Evolutionary conservation across 2,797 vertebrate genomes (phyloP).

Genomic region (Pseudochirops corinnae): DNA sequence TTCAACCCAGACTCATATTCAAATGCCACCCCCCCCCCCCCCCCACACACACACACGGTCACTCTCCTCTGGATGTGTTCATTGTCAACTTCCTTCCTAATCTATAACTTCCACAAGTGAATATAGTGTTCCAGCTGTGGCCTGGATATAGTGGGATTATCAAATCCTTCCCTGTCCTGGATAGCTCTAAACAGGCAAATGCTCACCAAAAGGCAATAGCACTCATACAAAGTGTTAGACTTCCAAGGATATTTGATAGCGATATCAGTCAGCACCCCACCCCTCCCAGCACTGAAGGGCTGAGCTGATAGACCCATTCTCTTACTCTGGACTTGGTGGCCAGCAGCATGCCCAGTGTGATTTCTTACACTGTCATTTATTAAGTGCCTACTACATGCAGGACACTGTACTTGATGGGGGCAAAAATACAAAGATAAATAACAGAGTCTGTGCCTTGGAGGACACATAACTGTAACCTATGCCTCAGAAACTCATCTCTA

Average conservation of each 20-base stretch:
- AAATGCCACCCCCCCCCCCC: not conserved
- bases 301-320: not conserved
- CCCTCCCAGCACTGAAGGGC: not conserved
- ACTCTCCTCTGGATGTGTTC: not conserved
- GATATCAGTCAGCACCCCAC: not conserved
- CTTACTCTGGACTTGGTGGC: not conserved
- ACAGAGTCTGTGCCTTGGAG: not conserved
- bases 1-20: not conserved
- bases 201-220: not conserved
- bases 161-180: not conserved
- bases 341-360: not conserved
- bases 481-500: not conserved
- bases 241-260: not conserved
- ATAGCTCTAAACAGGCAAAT: not conserved
- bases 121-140: not conserved
- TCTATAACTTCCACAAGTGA: not conserved
- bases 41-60: not conserved
- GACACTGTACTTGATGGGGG: not conserved
- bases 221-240: not conserved
- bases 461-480: not conserved
- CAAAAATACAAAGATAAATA: not conserved
- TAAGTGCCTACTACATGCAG: not conserved
- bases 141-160: not conserved
- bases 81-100: not conserved
- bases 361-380: not conserved